Conservation (phyloP, 1,140 invertebrate genomes). For the Hyles vespertilio region DNA sequence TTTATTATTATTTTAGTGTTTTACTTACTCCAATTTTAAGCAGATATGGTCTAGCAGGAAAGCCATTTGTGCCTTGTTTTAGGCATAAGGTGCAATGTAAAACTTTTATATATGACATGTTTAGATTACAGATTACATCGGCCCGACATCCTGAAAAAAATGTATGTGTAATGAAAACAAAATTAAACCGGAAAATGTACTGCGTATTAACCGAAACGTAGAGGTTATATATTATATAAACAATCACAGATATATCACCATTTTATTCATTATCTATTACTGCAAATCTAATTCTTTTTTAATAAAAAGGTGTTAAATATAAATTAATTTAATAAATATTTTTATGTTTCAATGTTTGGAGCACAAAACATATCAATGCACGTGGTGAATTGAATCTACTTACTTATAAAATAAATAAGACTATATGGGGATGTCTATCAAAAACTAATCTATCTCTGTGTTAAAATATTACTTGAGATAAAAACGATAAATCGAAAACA, state of each 20-base stretch:
- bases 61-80: constrained; percentile 41
- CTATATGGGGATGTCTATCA: constrained; percentile 3
- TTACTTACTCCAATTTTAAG: constrained; percentile 55
- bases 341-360: too few relatives aligned
- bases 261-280: too few relatives aligned
- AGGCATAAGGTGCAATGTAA: constrained; percentile 52
- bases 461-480: constrained; percentile 11
- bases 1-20: background rate
- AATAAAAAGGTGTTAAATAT: background rate
- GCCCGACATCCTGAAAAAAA: constrained; percentile 54
- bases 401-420: constrained; percentile 8
- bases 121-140: constrained; percentile 26
- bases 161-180: background rate
- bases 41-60: constrained; percentile 45
- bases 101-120: constrained; percentile 60
- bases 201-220: too few relatives aligned
- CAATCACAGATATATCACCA: too few relatives aligned
- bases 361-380: background rate
- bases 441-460: constrained; percentile 11
- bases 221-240: too few relatives aligned
- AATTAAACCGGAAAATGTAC: too few relatives aligned
- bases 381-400: background rate
- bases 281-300: too few relatives aligned
- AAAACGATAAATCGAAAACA: constrained; percentile 19
- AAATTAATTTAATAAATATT: too few relatives aligned